These are phyloP conservation scores for Anas platyrhynchos DNA, from an alignment of 2,113 vertebrate genomes.

Conservation along the genomic window DNA sequence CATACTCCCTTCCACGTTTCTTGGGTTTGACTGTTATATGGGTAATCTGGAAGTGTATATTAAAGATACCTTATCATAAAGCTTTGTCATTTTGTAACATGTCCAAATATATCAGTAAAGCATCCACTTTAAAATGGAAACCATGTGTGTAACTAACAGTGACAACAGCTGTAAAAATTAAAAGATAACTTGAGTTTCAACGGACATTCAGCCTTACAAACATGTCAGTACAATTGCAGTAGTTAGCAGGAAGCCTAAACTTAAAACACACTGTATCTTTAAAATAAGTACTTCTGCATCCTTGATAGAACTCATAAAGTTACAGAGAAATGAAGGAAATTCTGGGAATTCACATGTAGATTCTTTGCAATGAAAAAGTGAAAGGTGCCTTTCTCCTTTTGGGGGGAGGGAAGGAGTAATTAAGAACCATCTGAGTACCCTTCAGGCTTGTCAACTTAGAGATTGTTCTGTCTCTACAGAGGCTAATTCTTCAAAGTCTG, in stretches of 20 bases:
- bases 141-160: not conserved
- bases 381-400: not conserved
- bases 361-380: not conserved
- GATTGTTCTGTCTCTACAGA: not conserved
- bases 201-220: not conserved
- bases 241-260: not conserved
- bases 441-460: not conserved
- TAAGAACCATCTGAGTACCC: not conserved
- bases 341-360: not conserved
- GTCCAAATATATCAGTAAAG: not conserved
- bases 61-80: not conserved
- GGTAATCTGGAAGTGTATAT: not conserved
- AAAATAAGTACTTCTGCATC: not conserved
- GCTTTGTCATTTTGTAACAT: not conserved
- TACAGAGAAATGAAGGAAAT: not conserved
- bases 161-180: not conserved
- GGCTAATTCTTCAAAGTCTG: not conserved
- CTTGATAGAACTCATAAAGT: not conserved
- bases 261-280: not conserved
- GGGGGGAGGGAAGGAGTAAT: not conserved
- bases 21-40: not conserved
- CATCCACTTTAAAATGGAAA: not conserved
- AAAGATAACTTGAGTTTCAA: not conserved
- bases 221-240: not conserved
- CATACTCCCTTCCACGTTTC: not conserved